Evolutionary conservation across 2,888 invertebrate genomes (phyloP).

Genomic region (Leucania comma): DNA sequence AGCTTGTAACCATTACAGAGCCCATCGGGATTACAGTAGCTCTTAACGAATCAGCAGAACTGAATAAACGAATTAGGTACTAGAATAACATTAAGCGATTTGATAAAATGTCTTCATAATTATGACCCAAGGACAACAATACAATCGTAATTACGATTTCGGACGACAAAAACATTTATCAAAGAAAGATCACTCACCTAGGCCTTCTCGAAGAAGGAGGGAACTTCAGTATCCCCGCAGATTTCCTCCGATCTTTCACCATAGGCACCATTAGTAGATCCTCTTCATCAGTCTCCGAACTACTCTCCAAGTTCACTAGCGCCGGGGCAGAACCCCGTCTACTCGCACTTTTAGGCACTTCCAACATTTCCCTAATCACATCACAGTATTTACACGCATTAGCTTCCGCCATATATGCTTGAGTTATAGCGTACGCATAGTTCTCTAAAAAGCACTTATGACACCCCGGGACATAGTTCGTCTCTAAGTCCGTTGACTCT

Average conservation of each 20-base stretch:
- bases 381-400: conserved; percentile 88
- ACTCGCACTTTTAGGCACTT: conserved; percentile 81
- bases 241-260: conserved; percentile 87
- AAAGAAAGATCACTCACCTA: conserved; percentile 76
- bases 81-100: neutral
- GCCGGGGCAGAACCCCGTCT: conserved; percentile 91
- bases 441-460: conserved; percentile 89
- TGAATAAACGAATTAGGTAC: neutral
- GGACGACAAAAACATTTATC: neutral
- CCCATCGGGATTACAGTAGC: neutral
- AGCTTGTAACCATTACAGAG: neutral
- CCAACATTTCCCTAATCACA: conserved; percentile 87
- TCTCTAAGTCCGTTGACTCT: conserved; percentile 85
- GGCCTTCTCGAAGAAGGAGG: conserved; percentile 82
- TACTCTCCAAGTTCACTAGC: conserved; percentile 86
- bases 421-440: conserved; percentile 86
- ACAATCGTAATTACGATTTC: neutral
- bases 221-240: conserved; percentile 88
- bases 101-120: neutral
- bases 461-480: conserved; percentile 82
- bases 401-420: conserved; percentile 86
- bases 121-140: neutral
- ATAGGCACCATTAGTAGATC: conserved; percentile 87
- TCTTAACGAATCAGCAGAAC: neutral
- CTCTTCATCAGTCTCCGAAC: conserved; percentile 85